These are phyloP conservation scores for Pachydiplax longipennis DNA, from an alignment of 2,888 invertebrate genomes.

Conservation along the genomic window DNA sequence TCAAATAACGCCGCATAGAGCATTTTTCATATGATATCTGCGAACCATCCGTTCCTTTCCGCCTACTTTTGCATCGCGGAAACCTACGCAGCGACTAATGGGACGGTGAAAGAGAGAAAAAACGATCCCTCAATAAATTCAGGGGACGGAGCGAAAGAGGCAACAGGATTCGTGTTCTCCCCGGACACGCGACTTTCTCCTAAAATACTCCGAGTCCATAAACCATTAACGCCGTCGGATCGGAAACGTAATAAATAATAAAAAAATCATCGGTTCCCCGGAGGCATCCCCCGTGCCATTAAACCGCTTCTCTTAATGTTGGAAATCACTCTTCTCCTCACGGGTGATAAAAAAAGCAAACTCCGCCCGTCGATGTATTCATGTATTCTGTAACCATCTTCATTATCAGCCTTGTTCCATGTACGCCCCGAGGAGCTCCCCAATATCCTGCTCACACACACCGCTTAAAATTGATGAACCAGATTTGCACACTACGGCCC, in stretches of 20 bases:
- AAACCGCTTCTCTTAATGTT: not conserved
- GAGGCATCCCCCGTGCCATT: not conserved
- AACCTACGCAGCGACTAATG: too few relatives aligned
- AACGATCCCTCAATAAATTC: too few relatives aligned
- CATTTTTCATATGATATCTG: too few relatives aligned
- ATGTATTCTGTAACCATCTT: conserved; percentile 9
- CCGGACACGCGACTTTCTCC: not conserved
- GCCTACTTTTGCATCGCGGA: too few relatives aligned
- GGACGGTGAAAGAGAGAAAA: too few relatives aligned
- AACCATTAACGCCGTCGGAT: not conserved
- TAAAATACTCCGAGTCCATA: not conserved
- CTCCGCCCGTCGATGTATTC: conserved; percentile 6
- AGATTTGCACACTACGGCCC: too few relatives aligned
- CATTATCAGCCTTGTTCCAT: not conserved
- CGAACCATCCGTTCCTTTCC: too few relatives aligned
- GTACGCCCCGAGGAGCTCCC: not conserved
- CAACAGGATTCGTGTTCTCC: not conserved
- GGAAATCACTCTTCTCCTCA: not conserved
- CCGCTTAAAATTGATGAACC: not conserved
- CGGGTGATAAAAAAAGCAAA: not conserved
- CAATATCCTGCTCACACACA: not conserved
- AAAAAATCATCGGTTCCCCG: not conserved
- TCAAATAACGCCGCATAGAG: too few relatives aligned
- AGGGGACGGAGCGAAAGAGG: too few relatives aligned
- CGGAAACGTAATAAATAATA: conserved; percentile 7